Percentiles rank a stretch among this genome's conserved stretches.
phyloP scores from a whole-genome alignment of 2,797 vertebrate species.

The Micropoecilia bifurca region DNA sequence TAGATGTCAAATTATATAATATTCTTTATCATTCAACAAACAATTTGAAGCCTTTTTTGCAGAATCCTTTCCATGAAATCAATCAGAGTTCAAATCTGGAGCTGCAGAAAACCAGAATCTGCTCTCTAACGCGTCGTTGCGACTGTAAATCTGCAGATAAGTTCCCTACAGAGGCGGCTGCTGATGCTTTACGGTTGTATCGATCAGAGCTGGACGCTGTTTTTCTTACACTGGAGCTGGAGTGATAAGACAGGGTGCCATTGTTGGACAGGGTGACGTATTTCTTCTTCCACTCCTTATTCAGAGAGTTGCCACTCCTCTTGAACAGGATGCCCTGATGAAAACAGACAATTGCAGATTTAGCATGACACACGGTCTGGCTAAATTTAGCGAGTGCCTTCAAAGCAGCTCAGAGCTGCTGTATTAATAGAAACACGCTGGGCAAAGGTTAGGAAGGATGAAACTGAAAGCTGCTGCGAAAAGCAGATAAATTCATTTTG shows the following conservation, averaged over 20 bases:
- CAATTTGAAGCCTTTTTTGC: background rate
- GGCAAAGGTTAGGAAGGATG: constrained; percentile 42
- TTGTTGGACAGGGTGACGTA: constrained; percentile 94
- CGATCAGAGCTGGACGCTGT: constrained; percentile 20
- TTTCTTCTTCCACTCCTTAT: constrained; percentile 99
- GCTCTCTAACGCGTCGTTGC: background rate
- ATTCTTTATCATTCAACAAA: no score
- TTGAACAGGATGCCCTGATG: constrained; percentile 92
- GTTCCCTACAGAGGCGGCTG: background rate
- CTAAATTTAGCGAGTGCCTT: constrained; percentile 54
- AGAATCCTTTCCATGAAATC: background rate
- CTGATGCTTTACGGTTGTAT: constrained; percentile 32
- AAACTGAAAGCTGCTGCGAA: constrained; percentile 26
- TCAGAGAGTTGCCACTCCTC: constrained; percentile 95
- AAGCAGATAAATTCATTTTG: background rate
- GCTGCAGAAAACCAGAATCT: background rate
- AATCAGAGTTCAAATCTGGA: background rate
- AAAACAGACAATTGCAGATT: constrained; percentile 30
- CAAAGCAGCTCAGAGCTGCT: constrained; percentile 47
- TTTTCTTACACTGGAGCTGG: constrained; percentile 90
- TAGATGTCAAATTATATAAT: no score
- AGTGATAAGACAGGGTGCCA: constrained; percentile 91
- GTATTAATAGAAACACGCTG: constrained; percentile 59
- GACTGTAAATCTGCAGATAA: constrained; percentile 26
- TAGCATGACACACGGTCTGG: background rate